Evolutionary conservation across 2,797 vertebrate species (phyloP), one percentile per base, ranked within the genome.

Genomic region (Sebastes vulpes): DNA sequence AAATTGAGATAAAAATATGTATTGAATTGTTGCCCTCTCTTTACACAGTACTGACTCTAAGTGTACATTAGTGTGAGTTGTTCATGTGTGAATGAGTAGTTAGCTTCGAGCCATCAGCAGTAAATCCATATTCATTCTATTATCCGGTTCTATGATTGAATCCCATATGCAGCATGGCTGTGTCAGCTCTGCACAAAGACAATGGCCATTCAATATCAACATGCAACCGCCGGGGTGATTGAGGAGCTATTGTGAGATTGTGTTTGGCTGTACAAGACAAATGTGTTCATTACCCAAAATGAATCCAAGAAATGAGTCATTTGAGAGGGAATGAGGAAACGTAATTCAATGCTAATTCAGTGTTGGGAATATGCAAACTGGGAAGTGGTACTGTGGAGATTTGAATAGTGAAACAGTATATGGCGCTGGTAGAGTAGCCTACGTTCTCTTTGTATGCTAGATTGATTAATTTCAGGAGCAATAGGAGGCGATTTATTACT

Each of bases 261-360:
- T 86, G 81, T 89, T 92, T 93, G 92, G 86, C 87, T 79, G 70
- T 61, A 77, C 77, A 85, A 92, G 93, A 95, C 92, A 89, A 93
- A 93, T 94, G 91, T 91, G 90, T 89, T 93, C 92, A 92, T 95
- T 94, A 92, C 87, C 80, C 81, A 79, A 91, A 92, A 90, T 82
- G 79, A 92, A 90, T 92, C 90, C 84, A 75, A 90, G 87, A 92
- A 92, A 89, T 86, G 60, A 89, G 92, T 86, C 81, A 84, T 92
- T 92, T 92, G 81, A 89, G 89, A 72, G 78, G 79, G 86, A 91
- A 83, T 64, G 82, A 75, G 77, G 65, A 83, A 76, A 86, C 32
- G 72, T 79, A 84, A 90, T 91, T 90, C 81, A 75, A 64, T 82
- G 89, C 72, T 91, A 85, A 92, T 92, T 89, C 79, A 74, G 65